phyloP scores from a whole-genome alignment of 2,113 vertebrate species.

The Rhizomys pruinosus region DNA sequence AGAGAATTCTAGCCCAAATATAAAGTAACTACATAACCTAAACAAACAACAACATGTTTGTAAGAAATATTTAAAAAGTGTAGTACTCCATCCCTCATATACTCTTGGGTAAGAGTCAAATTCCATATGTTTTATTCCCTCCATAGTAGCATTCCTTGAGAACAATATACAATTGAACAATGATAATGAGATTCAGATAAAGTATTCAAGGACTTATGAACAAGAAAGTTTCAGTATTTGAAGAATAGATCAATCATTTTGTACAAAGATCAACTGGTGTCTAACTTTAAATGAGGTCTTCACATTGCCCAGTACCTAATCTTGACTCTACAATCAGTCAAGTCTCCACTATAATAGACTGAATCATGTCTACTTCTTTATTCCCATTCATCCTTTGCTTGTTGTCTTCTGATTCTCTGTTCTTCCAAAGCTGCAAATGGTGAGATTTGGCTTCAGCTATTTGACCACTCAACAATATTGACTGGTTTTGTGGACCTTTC shows the following conservation, averaged over 20 bases:
- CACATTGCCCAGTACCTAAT: neutral
- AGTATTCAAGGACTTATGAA: neutral
- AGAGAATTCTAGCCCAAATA: neutral
- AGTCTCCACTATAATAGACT: neutral
- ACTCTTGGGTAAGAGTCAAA: neutral
- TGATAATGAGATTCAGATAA: neutral
- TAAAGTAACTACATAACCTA: neutral
- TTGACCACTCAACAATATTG: no score
- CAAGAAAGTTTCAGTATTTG: neutral
- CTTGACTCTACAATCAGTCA: neutral
- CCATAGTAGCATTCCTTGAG: neutral
- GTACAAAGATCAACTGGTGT: neutral
- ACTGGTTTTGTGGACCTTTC: no score
- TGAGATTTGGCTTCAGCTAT: no score
- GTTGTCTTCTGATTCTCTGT: no score
- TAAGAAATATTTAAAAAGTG: neutral
- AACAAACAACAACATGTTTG: neutral
- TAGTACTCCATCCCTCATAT: neutral
- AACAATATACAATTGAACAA: neutral
- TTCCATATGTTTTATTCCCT: neutral
- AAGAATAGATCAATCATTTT: neutral
- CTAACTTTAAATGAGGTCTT: neutral
- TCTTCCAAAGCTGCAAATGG: no score
- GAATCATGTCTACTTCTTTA: neutral
- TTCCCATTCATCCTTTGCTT: neutral